Evolutionary conservation across 2,113 vertebrate species (phyloP).

Genomic region (Mugil cephalus): DNA sequence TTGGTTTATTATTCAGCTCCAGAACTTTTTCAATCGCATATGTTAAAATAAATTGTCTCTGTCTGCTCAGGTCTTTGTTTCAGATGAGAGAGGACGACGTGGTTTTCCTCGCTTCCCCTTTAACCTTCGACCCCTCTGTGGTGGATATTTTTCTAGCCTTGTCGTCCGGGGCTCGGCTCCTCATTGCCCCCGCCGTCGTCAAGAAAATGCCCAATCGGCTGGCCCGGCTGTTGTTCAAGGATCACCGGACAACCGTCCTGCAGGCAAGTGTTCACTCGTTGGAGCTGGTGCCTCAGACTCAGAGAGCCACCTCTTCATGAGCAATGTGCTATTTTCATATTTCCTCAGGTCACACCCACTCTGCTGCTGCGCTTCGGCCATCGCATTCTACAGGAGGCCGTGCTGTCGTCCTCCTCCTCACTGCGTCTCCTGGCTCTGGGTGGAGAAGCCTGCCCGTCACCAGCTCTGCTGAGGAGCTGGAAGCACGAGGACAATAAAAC

Average conservation of each 20-base stretch:
- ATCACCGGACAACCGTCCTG: constrained; percentile 88
- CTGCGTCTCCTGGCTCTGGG: constrained; percentile 93
- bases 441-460: constrained; percentile 90
- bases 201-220: constrained; percentile 89
- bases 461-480: constrained; percentile 88
- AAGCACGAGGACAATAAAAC: constrained; percentile 89
- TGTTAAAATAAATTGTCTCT: background rate
- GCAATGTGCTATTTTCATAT: background rate
- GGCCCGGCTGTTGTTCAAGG: constrained; percentile 85
- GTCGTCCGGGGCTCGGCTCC: constrained; percentile 90
- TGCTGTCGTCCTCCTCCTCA: constrained; percentile 87
- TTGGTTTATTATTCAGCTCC: background rate
- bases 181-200: constrained; percentile 88
- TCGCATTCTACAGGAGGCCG: constrained; percentile 80
- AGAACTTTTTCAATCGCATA: background rate
- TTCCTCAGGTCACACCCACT: constrained; percentile 91
- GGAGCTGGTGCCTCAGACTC: background rate
- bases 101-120: constrained; percentile 92
- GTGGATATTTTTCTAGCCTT: constrained; percentile 93
- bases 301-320: background rate
- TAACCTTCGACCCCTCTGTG: constrained; percentile 97
- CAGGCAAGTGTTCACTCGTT: constrained; percentile 83
- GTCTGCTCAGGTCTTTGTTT: constrained; percentile 86
- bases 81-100: constrained; percentile 86
- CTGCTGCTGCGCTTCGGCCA: constrained; percentile 90